Evolutionary conservation across 2,113 vertebrate genomes (phyloP).

Genomic region (Podilymbus podiceps): DNA sequence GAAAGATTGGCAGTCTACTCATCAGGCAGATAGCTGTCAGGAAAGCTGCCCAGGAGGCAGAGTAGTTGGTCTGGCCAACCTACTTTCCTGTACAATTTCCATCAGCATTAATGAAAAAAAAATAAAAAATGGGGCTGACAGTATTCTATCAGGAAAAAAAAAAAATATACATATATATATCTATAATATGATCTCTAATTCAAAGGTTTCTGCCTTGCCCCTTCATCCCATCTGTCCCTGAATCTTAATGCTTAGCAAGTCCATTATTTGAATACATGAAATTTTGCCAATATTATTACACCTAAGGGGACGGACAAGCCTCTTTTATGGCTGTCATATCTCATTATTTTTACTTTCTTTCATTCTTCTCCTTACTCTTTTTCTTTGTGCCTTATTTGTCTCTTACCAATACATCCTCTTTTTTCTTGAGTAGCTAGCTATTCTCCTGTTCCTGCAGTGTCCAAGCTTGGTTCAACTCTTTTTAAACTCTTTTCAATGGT

Average conservation of each 20-base stretch:
- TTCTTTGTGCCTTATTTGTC: background rate
- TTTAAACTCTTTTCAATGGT: background rate
- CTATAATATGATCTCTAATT: background rate
- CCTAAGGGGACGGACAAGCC: background rate
- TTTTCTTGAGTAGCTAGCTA: background rate
- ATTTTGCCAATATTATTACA: background rate
- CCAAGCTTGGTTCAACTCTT: background rate
- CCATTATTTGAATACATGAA: background rate
- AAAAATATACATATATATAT: background rate
- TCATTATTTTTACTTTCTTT: background rate
- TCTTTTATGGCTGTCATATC: background rate
- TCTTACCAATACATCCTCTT: background rate
- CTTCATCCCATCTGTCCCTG: background rate
- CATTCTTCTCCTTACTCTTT: background rate
- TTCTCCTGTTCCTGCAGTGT: background rate
- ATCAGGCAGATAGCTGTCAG: background rate
- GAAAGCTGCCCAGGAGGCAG: background rate
- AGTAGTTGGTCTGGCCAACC: background rate
- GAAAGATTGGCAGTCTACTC: background rate
- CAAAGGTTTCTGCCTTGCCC: background rate
- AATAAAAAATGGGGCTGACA: background rate
- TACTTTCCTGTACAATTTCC: background rate
- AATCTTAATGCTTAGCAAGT: background rate
- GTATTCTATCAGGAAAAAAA: background rate
- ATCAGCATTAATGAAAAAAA: background rate